phyloP scores from a whole-genome alignment of 2,888 invertebrate species.

The Parnassius orleans region DNA sequence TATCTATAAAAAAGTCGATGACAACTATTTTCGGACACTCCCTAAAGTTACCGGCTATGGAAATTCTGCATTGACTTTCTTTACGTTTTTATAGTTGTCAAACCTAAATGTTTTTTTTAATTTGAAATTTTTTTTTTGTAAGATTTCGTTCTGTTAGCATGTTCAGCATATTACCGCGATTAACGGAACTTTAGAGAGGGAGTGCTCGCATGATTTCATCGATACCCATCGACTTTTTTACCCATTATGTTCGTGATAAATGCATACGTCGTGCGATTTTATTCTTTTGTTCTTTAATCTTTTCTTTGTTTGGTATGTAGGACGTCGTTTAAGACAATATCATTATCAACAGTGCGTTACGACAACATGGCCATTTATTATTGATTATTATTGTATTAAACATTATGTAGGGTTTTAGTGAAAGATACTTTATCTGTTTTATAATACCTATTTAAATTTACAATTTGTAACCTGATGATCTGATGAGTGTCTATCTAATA shows the following conservation, averaged over 20 bases:
- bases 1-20: neutral
- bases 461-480: too few species aligned
- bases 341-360: neutral
- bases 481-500: too few species aligned
- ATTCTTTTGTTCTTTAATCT: slow-evolving; percentile 26
- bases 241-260: slow-evolving; percentile 33
- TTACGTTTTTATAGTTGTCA: neutral
- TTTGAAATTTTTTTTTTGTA: neutral
- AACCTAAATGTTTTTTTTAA: neutral
- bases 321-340: slow-evolving; percentile 6
- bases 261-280: slow-evolving; percentile 26
- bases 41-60: neutral
- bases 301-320: slow-evolving; percentile 10
- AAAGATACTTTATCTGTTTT: too few species aligned
- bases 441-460: too few species aligned
- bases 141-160: neutral
- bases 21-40: neutral
- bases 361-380: neutral
- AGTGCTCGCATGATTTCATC: slow-evolving; percentile 56
- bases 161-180: slow-evolving; percentile 33
- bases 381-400: neutral
- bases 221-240: slow-evolving; percentile 34
- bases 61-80: neutral
- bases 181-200: slow-evolving; percentile 50
- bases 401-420: neutral